Conservation (phyloP, 2,888 invertebrate genomes). For the Cantharis nigra region DNA sequence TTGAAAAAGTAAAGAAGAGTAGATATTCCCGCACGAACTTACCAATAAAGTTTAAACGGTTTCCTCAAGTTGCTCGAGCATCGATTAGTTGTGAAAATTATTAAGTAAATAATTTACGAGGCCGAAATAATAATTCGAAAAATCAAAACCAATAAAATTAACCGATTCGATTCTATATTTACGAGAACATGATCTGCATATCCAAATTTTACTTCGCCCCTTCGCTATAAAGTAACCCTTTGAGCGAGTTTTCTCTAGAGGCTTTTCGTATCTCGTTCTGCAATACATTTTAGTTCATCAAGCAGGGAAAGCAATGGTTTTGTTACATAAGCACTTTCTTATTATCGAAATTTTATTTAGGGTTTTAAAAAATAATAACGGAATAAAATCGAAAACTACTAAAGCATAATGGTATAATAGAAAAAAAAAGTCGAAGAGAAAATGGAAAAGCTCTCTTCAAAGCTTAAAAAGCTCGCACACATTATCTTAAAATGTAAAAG, state of each 20-base stretch:
- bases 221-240: conserved; percentile 20
- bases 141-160: conserved; percentile 31
- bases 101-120: not conserved
- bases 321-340: not conserved
- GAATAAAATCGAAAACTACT: not conserved
- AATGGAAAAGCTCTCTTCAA: conserved; percentile 19
- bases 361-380: not conserved
- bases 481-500: conserved; percentile 30
- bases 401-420: not conserved
- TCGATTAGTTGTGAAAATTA: not conserved
- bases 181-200: conserved; percentile 32
- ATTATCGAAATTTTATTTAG: not conserved
- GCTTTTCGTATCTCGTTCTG: conserved; percentile 13
- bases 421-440: not conserved
- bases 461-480: conserved; percentile 23
- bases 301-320: conserved; percentile 7
- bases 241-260: conserved; percentile 23
- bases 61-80: not conserved
- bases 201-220: conserved; percentile 33
- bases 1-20: not conserved
- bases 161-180: conserved; percentile 35
- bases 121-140: not conserved
- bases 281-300: conserved; percentile 21
- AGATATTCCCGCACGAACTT: not conserved
- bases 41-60: not conserved